A percentile compares a stretch with the other conserved stretches of the same genome.
Conservation (phyloP, 2,888 invertebrate genomes). For the Lucinisca nassula region DNA sequence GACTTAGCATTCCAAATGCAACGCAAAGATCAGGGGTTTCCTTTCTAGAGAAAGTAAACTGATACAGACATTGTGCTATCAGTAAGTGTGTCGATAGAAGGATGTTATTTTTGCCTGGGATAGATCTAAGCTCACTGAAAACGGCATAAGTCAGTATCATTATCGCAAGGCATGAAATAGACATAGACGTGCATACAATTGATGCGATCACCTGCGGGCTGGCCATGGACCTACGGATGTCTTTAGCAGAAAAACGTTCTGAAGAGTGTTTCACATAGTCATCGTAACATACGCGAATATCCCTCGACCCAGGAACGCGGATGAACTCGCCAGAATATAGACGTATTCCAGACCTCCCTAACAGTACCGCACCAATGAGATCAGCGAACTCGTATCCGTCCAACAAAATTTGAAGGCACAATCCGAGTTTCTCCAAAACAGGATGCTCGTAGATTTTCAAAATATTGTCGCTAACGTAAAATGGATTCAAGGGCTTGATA, state of each 20-base stretch:
- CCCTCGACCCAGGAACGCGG: conserved; percentile 7
- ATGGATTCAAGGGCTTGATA: too few relatives aligned
- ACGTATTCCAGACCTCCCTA: conserved; percentile 32
- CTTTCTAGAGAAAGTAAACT: conserved; percentile 63
- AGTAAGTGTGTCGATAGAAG: conserved; percentile 59
- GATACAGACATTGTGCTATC: conserved; percentile 62
- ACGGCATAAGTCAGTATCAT: conserved; percentile 59
- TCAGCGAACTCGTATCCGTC: conserved; percentile 40
- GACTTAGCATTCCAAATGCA: conserved; percentile 58
- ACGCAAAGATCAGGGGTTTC: conserved; percentile 45
- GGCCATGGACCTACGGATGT: not conserved
- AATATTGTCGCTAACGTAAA: not conserved
- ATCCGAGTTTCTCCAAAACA: conserved; percentile 35
- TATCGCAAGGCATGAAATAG: conserved; percentile 52
- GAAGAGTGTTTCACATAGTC: conserved; percentile 46
- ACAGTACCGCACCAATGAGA: conserved; percentile 37
- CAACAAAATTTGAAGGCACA: conserved; percentile 54
- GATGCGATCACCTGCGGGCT: conserved; percentile 61
- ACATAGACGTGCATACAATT: conserved; percentile 54
- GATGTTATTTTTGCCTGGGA: conserved; percentile 70
- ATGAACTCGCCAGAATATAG: conserved; percentile 51
- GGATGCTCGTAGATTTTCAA: conserved; percentile 7
- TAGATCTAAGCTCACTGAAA: conserved; percentile 61
- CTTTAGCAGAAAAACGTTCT: not conserved
- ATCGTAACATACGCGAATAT: conserved; percentile 43